Evolutionary conservation across 2,113 vertebrate genomes (phyloP).

Genomic region (Muntiacus muntjak): DNA sequence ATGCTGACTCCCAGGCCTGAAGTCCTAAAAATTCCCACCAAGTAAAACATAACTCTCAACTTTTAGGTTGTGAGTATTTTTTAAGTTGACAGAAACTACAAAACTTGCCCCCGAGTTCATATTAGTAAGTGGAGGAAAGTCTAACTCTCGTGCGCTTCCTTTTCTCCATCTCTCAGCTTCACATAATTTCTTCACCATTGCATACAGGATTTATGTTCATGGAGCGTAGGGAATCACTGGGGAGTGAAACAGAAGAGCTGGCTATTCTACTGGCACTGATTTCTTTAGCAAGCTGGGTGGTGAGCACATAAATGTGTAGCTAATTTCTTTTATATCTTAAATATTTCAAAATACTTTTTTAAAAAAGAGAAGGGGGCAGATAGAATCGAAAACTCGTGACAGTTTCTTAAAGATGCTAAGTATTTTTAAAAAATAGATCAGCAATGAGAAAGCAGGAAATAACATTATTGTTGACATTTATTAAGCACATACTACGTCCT

Average conservation of each 20-base stretch:
- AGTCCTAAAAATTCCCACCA: neutral
- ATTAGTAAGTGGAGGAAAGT: neutral
- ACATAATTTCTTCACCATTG: neutral
- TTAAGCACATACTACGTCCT: neutral
- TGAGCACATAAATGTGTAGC: neutral
- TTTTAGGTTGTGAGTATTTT: neutral
- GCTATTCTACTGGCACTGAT: neutral
- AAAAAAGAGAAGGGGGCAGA: neutral
- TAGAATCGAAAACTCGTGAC: neutral
- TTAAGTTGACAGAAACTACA: neutral
- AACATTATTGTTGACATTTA: neutral
- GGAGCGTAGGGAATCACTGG: neutral
- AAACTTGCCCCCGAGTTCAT: neutral
- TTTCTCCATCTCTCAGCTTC: neutral
- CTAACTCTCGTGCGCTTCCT: neutral
- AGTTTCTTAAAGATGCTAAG: neutral
- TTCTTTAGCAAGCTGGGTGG: neutral
- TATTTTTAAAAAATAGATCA: neutral
- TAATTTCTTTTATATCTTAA: neutral
- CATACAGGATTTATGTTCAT: neutral
- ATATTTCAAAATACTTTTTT: neutral
- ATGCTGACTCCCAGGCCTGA: neutral
- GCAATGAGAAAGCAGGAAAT: neutral
- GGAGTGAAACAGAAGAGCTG: neutral
- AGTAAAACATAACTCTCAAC: neutral